Evolutionary conservation across 92 coral and sea anemone genomes (phyloP).

Genomic region (Palythoa heliodiscus): DNA sequence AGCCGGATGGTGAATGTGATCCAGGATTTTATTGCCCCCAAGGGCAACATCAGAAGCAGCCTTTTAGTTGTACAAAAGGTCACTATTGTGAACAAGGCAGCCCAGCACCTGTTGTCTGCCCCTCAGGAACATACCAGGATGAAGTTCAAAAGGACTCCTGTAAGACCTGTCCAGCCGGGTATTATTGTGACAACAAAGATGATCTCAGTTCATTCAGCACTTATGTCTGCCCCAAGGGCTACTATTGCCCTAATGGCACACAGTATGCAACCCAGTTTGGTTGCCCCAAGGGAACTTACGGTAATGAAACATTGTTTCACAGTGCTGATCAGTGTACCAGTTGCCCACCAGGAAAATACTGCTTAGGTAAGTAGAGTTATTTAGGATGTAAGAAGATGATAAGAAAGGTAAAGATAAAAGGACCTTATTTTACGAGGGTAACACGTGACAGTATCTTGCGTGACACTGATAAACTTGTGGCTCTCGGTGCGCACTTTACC

Average conservation of each 20-base stretch:
- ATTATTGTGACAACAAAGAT: slow-evolving; percentile 84
- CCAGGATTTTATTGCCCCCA: slow-evolving; percentile 86
- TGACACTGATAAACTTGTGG: no score
- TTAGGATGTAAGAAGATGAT: no score
- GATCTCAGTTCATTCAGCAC: slow-evolving; percentile 74
- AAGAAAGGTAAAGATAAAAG: no score
- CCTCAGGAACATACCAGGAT: slow-evolving; percentile 93
- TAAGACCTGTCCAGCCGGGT: slow-evolving; percentile 89
- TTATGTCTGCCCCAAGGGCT: slow-evolving; percentile 90
- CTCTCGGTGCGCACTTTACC: no score
- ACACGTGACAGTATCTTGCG: no score
- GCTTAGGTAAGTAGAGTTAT: slow-evolving; percentile 68
- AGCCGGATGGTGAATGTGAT: slow-evolving; percentile 78
- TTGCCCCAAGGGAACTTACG: slow-evolving; percentile 92
- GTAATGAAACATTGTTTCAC: slow-evolving; percentile 76
- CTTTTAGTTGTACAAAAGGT: slow-evolving; percentile 69
- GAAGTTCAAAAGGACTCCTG: slow-evolving; percentile 83
- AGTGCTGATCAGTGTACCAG: slow-evolving; percentile 77
- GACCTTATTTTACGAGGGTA: no score
- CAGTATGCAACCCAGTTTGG: slow-evolving; percentile 84
- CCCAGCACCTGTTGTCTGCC: slow-evolving; percentile 81
- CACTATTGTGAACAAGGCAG: slow-evolving; percentile 87
- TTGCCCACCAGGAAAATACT: slow-evolving; percentile 95
- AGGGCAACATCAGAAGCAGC: slow-evolving; percentile 64
- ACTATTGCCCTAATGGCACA: slow-evolving; percentile 96